Evolutionary conservation across 2,113 vertebrate genomes (phyloP).

Genomic region (Piliocolobus tephrosceles): DNA sequence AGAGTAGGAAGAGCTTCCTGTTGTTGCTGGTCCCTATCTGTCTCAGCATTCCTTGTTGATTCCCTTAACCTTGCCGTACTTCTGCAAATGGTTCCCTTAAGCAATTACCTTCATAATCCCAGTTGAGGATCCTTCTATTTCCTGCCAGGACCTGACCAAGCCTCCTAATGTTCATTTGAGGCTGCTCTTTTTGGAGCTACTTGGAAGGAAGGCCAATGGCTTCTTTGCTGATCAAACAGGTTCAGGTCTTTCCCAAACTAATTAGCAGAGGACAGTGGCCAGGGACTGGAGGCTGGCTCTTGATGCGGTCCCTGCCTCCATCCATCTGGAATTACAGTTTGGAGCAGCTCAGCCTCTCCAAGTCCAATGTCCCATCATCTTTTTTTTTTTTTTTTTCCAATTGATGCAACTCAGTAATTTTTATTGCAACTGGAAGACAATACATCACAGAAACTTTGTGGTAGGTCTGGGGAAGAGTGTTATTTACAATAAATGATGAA

Average conservation of each 20-base stretch:
- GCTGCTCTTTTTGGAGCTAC: background rate
- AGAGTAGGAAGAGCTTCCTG: background rate
- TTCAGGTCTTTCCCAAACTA: background rate
- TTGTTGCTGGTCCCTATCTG: too few species aligned
- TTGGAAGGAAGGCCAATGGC: background rate
- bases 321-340: background rate
- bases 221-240: background rate
- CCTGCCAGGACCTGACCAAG: background rate
- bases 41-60: background rate
- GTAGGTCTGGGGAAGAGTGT: constrained; percentile 95
- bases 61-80: background rate
- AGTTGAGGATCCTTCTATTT: background rate
- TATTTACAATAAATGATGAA: constrained; percentile 96
- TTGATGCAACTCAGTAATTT: constrained; percentile 97
- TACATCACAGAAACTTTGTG: constrained; percentile 99
- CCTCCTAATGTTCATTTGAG: background rate
- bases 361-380: background rate
- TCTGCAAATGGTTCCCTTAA: background rate
- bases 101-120: background rate
- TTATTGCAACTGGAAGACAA: constrained; percentile 99
- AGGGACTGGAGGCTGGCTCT: background rate
- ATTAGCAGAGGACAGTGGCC: background rate
- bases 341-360: background rate
- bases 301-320: background rate
- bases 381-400: constrained; percentile 68